Evolutionary conservation across 2,797 vertebrate species (phyloP), one percentile per base, ranked within the genome.

Genomic region (Discoglossus pictus): DNA sequence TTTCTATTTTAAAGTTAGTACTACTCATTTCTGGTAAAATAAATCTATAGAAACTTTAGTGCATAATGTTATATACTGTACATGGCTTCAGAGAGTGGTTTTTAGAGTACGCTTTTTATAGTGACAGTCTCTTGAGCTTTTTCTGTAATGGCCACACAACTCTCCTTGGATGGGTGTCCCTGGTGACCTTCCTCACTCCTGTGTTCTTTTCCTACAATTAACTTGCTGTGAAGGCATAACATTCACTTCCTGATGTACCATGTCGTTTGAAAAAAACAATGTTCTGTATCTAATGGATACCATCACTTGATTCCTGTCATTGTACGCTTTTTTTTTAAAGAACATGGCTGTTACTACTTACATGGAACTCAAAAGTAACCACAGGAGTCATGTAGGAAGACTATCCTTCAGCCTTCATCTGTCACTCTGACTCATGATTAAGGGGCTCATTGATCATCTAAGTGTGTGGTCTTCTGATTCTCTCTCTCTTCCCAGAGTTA

Each of bases 211-310:
- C 25, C 55, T 51, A 43, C 46, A 44, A 34, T 60, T 43, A 68
- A 31, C 46, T 44, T 60, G 46, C 65, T 35, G 54, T 51, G 55
- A 67, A 46, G 55, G 36, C 47, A 60, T 60, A 52, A 42, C 55
- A 34, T 44, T 60, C 56, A 44, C 39, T 68, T 68, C 27, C 55
- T 68, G 39, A 61, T 52, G 56, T 53, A 61, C 55, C 47, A 36
- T 68, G 38, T 68, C 27, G 12, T 60, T 53, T 39, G 18, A 67
- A 53, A 50, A 59, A 67, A 52, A 51, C 43, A 44, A 68, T 68
- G 55, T 61, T 53, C 47, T 61, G 47, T 68, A 61, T 42, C 56
- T 68, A 68, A 68, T 68, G 55, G 56, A 61, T 53, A 61, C 65
- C 55, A 67, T 67, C 54, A 51, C 35, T 67, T 60, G 36, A 51